A percentile compares a stretch with the other conserved stretches of the same genome.
These are phyloP conservation scores for Epizoanthus illoricatus DNA, from an alignment of 92 coral and sea anemone species.

Conservation along the genomic window DNA sequence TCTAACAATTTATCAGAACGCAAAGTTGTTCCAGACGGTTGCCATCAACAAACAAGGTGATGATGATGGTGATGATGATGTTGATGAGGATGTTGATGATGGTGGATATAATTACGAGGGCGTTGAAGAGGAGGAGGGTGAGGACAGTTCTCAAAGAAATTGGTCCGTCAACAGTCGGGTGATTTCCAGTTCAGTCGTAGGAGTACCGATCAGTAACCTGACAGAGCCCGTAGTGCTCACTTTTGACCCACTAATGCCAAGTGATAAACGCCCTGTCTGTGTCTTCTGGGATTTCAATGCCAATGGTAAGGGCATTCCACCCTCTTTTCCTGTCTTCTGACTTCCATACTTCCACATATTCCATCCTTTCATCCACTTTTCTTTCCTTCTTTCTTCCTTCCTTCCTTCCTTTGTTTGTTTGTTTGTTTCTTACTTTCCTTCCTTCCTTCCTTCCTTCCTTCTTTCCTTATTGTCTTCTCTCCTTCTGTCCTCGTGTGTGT, in stretches of 20 bases:
- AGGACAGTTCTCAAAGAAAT: not conserved
- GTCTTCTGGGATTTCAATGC: conserved; percentile 63
- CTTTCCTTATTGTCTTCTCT: too few relatives aligned
- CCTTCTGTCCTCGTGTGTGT: too few relatives aligned
- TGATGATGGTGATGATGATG: not conserved
- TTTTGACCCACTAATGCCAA: conserved; percentile 39
- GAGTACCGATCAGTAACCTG: conserved; percentile 40
- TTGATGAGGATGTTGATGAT: not conserved
- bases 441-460: too few relatives aligned
- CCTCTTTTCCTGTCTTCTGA: not conserved
- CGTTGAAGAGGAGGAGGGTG: not conserved
- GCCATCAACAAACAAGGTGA: not conserved
- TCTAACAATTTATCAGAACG: conserved; percentile 63
- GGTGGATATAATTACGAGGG: conserved; percentile 35
- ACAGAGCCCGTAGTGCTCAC: conserved; percentile 48
- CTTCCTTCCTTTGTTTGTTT: too few relatives aligned
- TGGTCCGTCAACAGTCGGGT: conserved; percentile 47
- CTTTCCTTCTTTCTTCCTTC: too few relatives aligned
- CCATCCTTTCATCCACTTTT: too few relatives aligned
- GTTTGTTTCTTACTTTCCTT: too few relatives aligned
- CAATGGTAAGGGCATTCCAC: conserved; percentile 21
- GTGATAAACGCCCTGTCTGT: conserved; percentile 31
- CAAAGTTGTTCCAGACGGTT: conserved; percentile 69
- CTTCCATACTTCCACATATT: not conserved
- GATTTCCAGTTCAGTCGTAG: conserved; percentile 51